Evolutionary conservation across 2,888 invertebrate genomes (phyloP), one percentile per base, ranked within the genome.

Genomic region (Proisotoma minuta): DNA sequence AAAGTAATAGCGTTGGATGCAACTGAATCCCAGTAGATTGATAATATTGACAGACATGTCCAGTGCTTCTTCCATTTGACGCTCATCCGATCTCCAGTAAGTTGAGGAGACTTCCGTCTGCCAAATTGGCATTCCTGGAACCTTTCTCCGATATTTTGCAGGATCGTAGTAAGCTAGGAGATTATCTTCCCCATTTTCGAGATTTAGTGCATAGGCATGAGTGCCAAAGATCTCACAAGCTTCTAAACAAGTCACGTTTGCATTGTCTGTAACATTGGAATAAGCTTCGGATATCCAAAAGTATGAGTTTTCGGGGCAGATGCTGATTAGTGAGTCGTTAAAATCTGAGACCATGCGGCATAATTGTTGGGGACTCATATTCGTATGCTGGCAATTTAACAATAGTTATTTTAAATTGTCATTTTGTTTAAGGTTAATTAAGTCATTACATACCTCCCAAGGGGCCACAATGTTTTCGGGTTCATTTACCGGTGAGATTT

Each of bases 251-350:
- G 26, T 40, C 2, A 26, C 47, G 4, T 2, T 34, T 1, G 47
- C 23, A 39, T 56, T 40, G 12, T 49, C 49, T 3, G 24, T 47
- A 3, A n/a, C 4, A 27, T 43, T 43, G 15, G 43, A 43, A 43
- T 43, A 43, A 5, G 43, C 43, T 43, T 43, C 50, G 4, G 60
- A 57, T 1, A 59, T 40, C 61, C 63, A 63, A 28, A 57, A 63
- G 50, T 60, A 66, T 3, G 63, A 57, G 26, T 66, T 66, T 50
- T 66, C 66, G 5, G 66, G 51, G 26, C 66, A 66, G 1, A 57
- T 27, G 1, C 63, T 63, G 5, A 61, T 27, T 8, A 59, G n/a
- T 1, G 66, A 39, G 40, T 66, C 63, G 10, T 61, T 61, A 47
- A 61, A 66, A 4, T 39, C 23, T 12, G 26, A 18, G 0, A 66